Evolutionary conservation across 1,140 invertebrate genomes (phyloP).

Genomic region (Drosophila yakuba): DNA sequence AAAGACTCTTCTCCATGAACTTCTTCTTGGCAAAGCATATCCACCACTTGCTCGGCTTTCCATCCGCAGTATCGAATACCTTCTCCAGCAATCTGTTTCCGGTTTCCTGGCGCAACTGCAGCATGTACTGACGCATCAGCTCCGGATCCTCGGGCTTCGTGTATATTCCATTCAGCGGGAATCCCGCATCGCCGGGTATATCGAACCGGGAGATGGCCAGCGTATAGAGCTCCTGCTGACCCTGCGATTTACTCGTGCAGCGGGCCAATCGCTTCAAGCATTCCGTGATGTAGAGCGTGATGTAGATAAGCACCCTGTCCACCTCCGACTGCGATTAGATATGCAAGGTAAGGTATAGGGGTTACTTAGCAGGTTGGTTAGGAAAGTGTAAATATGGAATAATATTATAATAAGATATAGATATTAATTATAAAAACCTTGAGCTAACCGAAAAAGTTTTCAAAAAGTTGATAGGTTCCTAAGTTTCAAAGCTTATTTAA

Average conservation of each 20-base stretch:
- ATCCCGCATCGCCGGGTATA: conserved; percentile 97
- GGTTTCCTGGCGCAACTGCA: conserved; percentile 97
- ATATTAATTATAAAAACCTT: no score
- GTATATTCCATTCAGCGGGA: conserved; percentile 98
- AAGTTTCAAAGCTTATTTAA: not conserved
- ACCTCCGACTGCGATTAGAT: conserved; percentile 92
- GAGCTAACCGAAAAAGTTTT: no score
- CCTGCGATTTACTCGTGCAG: conserved; percentile 95
- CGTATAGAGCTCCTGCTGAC: conserved; percentile 96
- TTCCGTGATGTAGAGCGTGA: conserved; percentile 99
- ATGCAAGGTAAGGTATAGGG: not conserved
- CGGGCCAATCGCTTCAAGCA: conserved; percentile 97
- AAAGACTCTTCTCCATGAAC: conserved; percentile 99
- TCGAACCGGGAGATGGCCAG: conserved; percentile 97
- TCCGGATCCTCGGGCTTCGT: conserved; percentile 95
- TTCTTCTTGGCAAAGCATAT: conserved; percentile 99
- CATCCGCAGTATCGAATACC: conserved; percentile 95
- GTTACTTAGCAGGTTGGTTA: not conserved
- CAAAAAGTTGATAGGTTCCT: no score
- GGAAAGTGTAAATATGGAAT: no score
- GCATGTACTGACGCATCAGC: conserved; percentile 95
- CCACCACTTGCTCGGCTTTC: conserved; percentile 99
- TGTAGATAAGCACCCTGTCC: conserved; percentile 98
- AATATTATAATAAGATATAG: not conserved
- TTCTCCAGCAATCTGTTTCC: conserved; percentile 95